Percentiles rank a stretch among this genome's conserved stretches.
Evolutionary conservation across 2,797 vertebrate genomes (phyloP).

Genomic region (Rallus crepitans): DNA sequence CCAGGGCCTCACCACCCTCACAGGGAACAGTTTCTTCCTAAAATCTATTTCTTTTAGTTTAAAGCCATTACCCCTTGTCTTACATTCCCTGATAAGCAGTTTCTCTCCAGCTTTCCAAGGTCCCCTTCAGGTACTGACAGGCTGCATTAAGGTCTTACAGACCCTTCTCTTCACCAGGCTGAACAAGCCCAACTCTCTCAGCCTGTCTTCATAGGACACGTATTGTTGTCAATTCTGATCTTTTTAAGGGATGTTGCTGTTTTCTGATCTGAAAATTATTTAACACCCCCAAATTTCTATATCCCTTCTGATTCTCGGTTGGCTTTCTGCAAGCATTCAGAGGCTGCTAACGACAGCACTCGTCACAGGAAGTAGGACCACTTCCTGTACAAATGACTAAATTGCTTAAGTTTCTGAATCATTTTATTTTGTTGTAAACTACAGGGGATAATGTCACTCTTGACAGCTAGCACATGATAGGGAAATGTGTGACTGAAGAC

Average conservation of each 20-base stretch:
- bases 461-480: background rate
- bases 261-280: background rate
- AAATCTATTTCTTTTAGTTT: too few relatives aligned
- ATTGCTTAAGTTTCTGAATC: background rate
- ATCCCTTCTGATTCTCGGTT: background rate
- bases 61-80: too few relatives aligned
- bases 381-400: background rate
- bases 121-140: too few relatives aligned
- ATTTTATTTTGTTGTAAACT: background rate
- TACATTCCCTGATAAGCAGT: too few relatives aligned
- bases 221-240: background rate
- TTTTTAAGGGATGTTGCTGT: background rate
- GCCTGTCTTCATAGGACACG: too few relatives aligned
- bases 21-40: too few relatives aligned
- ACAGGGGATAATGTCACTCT: background rate
- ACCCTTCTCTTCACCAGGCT: too few relatives aligned
- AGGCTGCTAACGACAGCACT: fast-evolving
- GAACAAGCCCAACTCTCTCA: too few relatives aligned
- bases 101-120: too few relatives aligned
- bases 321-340: background rate
- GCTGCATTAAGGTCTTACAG: too few relatives aligned
- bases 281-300: background rate
- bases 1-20: too few relatives aligned
- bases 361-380: background rate
- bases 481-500: background rate